Evolutionary conservation across 2,797 vertebrate genomes (phyloP), one percentile per base, ranked within the genome.

Genomic region (Muraenolepis orangiensis): DNA sequence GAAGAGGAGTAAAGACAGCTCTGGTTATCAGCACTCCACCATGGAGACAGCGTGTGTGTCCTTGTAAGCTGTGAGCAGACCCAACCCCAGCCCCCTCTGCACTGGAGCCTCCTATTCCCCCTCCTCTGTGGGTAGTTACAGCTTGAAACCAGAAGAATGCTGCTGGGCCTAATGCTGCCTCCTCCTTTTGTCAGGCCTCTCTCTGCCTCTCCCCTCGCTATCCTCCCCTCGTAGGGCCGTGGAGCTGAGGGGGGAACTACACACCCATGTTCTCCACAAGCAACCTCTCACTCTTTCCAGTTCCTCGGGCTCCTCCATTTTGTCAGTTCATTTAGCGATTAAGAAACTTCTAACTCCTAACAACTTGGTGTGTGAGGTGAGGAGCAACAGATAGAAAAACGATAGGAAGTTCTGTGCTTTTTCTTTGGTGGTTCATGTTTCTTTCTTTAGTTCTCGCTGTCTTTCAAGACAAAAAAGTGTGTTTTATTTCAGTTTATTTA

Each of bases 91-190:
- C 93, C 92, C 94, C 91, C 90, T 89, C 92, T 94, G 94, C 91
- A 89, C 89, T 89, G 93, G 91, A 91, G 80, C 89, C 92, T 95
- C 93, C 94, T 91, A 91, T 70, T 66, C 31, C 38, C 38, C 51
- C 23, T 57, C 51, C 51, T 23, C 51, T 23, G 51, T 57, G 81
- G 92, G 94, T 95, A 93, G 94, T 95, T 93, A 95, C 95, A 94
- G 95, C 96, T 97, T 97, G 96, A 96, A 97, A 96, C 95, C 95
- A 96, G 94, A 97, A 96, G 96, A 97, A 97, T 95, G 95, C 95
- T 95, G 96, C 94, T 94, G 93, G 94, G 95, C 93, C 95, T 94
- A 92, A 94, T 96, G 95, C 96, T 90, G 51, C 94, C 93, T 92
- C 92, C 93, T 92, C 93, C 91, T 92, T 93, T 92, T 93, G 90